phyloP scores from a whole-genome alignment of 1,140 invertebrate genomes.

The Drosophila nigromelanica region DNA sequence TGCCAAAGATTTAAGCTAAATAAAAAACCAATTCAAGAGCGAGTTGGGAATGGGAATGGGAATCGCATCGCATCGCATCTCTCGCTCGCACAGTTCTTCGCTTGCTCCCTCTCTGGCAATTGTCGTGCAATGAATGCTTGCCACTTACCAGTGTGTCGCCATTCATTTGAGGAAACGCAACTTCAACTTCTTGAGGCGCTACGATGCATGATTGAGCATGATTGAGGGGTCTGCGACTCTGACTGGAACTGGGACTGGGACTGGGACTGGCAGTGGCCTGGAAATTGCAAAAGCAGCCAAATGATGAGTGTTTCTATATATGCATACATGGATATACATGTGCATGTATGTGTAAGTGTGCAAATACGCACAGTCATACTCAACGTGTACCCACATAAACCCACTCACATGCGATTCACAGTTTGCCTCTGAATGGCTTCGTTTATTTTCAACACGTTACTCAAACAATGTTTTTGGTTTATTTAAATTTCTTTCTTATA shows the following conservation, averaged over 20 bases:
- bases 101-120: conserved; percentile 7
- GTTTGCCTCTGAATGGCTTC: conserved; percentile 73
- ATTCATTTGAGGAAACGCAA: conserved; percentile 75
- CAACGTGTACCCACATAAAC: conserved; percentile 26
- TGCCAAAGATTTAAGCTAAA: conserved; percentile 46
- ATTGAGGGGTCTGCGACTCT: conserved; percentile 53
- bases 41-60: conserved; percentile 35
- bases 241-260: conserved; percentile 5
- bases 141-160: conserved; percentile 73
- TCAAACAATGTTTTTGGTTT: conserved; percentile 82
- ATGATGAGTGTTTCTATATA: conserved; percentile 21
- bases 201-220: conserved; percentile 78
- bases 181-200: conserved; percentile 68
- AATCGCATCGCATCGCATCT: conserved; percentile 13
- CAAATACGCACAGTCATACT: not conserved
- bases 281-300: conserved; percentile 55
- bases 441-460: conserved; percentile 82
- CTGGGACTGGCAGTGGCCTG: conserved; percentile 32
- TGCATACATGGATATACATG: conserved; percentile 12
- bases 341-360: conserved; percentile 28
- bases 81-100: not conserved
- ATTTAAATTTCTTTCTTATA: conserved; percentile 82
- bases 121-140: conserved; percentile 66
- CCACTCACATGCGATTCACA: conserved; percentile 49
- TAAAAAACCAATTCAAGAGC: conserved; percentile 44